A percentile compares a stretch with the other conserved stretches of the same genome.
Conservation (phyloP, 2,888 invertebrate genomes). For the Mylabris sibirica region DNA sequence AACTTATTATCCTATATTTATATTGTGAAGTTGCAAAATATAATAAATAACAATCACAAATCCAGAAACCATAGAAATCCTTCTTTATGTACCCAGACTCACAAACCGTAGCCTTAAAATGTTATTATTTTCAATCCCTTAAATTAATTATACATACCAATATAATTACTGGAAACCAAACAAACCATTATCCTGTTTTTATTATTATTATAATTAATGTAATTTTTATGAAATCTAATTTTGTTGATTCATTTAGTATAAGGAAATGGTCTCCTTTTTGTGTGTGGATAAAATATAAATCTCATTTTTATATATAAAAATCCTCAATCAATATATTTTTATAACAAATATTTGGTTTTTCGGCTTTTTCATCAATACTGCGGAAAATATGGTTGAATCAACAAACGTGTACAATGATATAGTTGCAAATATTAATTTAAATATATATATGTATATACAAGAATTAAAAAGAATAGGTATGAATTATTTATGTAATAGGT, state of each 20-base stretch:
- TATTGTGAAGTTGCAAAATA: background rate
- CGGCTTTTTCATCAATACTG: slow-evolving; percentile 50
- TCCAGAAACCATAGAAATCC: background rate
- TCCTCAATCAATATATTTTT: slow-evolving; percentile 42
- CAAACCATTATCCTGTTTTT: slow-evolving; percentile 40
- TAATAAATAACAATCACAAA: background rate
- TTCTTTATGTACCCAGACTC: slow-evolving; percentile 29
- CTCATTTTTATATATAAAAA: slow-evolving; percentile 38
- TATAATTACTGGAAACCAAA: slow-evolving; percentile 32
- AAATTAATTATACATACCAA: slow-evolving; percentile 46
- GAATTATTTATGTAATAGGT: slow-evolving; percentile 24
- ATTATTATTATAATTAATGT: slow-evolving; percentile 42
- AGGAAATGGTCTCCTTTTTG: slow-evolving; percentile 43
- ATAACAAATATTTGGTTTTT: slow-evolving; percentile 35
- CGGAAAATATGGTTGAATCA: slow-evolving; percentile 50
- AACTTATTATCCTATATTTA: background rate
- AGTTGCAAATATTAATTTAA: slow-evolving; percentile 25
- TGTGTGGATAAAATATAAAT: slow-evolving; percentile 45
- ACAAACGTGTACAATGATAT: slow-evolving; percentile 26
- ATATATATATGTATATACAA: slow-evolving; percentile 14
- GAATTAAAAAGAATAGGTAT: slow-evolving; percentile 21
- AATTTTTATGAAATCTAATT: slow-evolving; percentile 42
- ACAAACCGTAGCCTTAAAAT: slow-evolving; percentile 38
- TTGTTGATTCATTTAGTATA: slow-evolving; percentile 42
- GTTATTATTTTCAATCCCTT: slow-evolving; percentile 39